Conservation (phyloP, 1,140 invertebrate genomes). For the Colletes latitarsis region DNA sequence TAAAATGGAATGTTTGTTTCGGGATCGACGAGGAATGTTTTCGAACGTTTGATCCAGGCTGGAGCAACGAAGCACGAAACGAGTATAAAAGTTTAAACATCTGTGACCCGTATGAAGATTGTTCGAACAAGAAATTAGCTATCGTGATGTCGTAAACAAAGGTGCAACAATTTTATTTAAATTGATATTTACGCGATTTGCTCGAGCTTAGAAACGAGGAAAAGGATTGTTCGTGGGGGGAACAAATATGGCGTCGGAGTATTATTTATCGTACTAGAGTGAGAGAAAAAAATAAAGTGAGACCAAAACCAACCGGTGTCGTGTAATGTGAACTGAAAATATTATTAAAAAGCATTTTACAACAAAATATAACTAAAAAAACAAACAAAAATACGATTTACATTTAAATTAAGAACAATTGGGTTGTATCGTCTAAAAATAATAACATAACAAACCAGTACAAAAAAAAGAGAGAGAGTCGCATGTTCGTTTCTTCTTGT, state of each 20-base stretch:
- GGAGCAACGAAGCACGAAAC: neutral
- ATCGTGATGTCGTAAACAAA: too few relatives aligned
- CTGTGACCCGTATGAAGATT: too few relatives aligned
- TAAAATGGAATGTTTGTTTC: constrained; percentile 11
- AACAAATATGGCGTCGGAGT: too few relatives aligned
- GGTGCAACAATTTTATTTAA: too few relatives aligned
- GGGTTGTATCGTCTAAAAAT: constrained; percentile 80
- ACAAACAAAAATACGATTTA: constrained; percentile 82
- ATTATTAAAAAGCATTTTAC: constrained; percentile 83
- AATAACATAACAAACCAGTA: constrained; percentile 81
- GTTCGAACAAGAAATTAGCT: too few relatives aligned
- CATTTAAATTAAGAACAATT: constrained; percentile 82
- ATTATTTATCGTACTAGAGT: constrained; percentile 20
- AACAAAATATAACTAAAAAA: constrained; percentile 82
- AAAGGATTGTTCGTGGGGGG: neutral
- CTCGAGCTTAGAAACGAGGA: neutral
- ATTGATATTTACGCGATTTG: too few relatives aligned
- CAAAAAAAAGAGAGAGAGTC: constrained; percentile 76
- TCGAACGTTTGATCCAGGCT: neutral
- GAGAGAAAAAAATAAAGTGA: constrained; percentile 65
- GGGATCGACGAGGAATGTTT: constrained; percentile 12
- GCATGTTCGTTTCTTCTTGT: constrained; percentile 34
- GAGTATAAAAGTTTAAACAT: neutral
- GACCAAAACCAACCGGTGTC: constrained; percentile 72
- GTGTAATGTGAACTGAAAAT: constrained; percentile 82